phyloP scores from a whole-genome alignment of 2,797 vertebrate genomes.

The Premnoplex brunnescens region DNA sequence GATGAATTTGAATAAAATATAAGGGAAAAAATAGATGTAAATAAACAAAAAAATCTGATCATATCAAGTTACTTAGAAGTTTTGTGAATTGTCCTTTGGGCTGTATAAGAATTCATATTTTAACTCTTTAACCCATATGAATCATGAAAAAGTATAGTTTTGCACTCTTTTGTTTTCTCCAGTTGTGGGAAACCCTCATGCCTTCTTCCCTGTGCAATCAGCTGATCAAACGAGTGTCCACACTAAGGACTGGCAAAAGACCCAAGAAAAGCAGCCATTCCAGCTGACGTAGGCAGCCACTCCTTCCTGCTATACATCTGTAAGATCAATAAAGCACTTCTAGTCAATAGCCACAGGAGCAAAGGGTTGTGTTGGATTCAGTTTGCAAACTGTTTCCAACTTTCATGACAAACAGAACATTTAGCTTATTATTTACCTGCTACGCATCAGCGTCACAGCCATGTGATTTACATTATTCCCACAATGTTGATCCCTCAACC shows the following conservation, averaged over 20 bases:
- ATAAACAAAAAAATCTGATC: neutral
- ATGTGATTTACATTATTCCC: neutral
- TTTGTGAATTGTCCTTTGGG: neutral
- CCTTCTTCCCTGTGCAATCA: neutral
- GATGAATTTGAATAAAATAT: neutral
- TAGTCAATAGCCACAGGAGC: neutral
- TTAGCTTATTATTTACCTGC: neutral
- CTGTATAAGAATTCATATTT: neutral
- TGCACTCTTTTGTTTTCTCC: neutral
- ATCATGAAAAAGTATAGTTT: neutral
- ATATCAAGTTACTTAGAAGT: neutral
- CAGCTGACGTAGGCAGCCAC: neutral
- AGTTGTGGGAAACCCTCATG: neutral
- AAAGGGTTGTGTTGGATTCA: neutral
- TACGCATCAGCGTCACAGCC: neutral
- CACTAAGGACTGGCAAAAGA: neutral
- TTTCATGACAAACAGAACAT: neutral
- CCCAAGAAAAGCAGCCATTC: neutral
- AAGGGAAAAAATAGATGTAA: neutral
- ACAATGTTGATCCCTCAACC: neutral
- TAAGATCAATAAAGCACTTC: neutral
- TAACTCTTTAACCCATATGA: neutral
- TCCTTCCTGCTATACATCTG: neutral
- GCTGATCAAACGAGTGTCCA: neutral
- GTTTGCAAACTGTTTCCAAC: neutral